Percentiles rank a stretch among this genome's conserved stretches.
Evolutionary conservation across 2,113 vertebrate species (phyloP).

Genomic region (Ramphastos sulfuratus): DNA sequence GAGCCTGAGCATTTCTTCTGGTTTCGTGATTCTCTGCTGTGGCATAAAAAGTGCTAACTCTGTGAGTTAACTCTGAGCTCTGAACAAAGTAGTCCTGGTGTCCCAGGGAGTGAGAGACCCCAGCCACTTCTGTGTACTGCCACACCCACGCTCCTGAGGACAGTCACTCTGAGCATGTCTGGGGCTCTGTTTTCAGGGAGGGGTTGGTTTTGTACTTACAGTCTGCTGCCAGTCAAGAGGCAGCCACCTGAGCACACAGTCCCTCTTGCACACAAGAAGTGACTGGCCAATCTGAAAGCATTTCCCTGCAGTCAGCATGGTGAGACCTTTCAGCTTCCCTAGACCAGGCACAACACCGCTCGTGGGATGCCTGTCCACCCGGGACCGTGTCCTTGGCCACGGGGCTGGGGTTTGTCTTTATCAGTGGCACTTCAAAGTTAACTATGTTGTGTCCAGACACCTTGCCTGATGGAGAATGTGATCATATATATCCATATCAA

Average conservation of each 20-base stretch:
- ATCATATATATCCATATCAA: neutral
- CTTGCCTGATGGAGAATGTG: neutral
- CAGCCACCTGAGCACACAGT: neutral
- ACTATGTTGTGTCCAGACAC: neutral
- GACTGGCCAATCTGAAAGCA: neutral
- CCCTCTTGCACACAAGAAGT: neutral
- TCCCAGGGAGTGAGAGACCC: fast-evolving
- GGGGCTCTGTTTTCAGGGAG: neutral
- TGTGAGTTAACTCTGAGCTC: neutral
- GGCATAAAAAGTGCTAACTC: fast-evolving
- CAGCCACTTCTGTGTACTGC: neutral
- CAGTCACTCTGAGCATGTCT: fast-evolving
- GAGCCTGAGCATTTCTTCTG: neutral
- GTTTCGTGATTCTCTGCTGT: neutral
- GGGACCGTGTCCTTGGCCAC: neutral
- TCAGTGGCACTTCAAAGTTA: neutral
- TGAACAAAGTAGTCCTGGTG: neutral
- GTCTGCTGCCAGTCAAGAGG: neutral
- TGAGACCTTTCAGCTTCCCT: neutral
- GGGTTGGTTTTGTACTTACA: neutral
- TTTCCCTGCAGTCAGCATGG: neutral
- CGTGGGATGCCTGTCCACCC: neutral
- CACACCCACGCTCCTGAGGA: fast-evolving
- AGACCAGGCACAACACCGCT: too few species aligned
- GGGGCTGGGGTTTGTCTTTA: neutral